Evolutionary conservation across 2,797 vertebrate genomes (phyloP).

Genomic region (Adrianichthys oophorus): DNA sequence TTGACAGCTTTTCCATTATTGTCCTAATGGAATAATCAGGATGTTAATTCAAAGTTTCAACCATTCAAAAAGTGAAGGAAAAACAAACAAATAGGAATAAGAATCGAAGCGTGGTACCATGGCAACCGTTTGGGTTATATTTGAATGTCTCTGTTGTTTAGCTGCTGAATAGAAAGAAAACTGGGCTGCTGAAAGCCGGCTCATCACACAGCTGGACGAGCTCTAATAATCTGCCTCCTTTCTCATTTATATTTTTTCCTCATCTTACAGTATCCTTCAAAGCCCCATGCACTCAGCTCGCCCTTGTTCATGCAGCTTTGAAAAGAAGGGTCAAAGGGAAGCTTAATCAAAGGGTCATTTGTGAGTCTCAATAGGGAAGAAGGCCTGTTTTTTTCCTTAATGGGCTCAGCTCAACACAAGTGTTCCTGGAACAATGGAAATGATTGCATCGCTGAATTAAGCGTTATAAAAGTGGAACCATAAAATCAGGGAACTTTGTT

Average conservation of each 20-base stretch:
- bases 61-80: constrained; percentile 39
- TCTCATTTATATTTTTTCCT: constrained; percentile 19
- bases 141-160: constrained; percentile 73
- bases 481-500: constrained; percentile 63
- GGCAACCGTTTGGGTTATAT: constrained; percentile 73
- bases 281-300: constrained; percentile 29
- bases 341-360: constrained; percentile 71
- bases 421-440: constrained; percentile 27
- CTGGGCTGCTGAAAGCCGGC: constrained; percentile 65
- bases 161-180: constrained; percentile 68
- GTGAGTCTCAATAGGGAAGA: constrained; percentile 60
- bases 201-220: constrained; percentile 68
- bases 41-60: constrained; percentile 52
- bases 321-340: constrained; percentile 62
- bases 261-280: constrained; percentile 46
- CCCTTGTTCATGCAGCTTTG: constrained; percentile 48
- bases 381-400: constrained; percentile 52
- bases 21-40: constrained; percentile 49
- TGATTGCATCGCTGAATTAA: constrained; percentile 45
- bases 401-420: constrained; percentile 52
- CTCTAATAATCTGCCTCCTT: constrained; percentile 66
- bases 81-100: constrained; percentile 6
- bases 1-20: constrained; percentile 39
- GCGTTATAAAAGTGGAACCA: constrained; percentile 47
- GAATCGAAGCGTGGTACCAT: constrained; percentile 68